Conservation (phyloP, 2,113 vertebrate genomes). For the Eleginops maclovinus region DNA sequence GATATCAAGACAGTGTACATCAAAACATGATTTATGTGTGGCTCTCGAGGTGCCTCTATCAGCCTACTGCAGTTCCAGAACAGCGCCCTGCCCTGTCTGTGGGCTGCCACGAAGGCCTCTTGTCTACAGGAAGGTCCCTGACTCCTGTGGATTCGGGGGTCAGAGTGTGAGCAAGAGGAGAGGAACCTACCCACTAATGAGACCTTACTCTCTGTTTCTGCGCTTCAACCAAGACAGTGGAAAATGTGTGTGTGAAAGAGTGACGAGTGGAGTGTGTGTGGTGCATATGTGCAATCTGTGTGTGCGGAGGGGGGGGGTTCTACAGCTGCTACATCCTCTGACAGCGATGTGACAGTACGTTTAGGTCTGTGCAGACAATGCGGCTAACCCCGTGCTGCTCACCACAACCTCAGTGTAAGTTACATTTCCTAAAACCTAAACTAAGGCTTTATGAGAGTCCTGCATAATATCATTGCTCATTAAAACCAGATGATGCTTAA, state of each 20-base stretch:
- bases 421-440: slow-evolving; percentile 62
- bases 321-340: slow-evolving; percentile 75
- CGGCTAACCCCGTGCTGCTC: slow-evolving; percentile 69
- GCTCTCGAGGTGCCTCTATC: slow-evolving; percentile 71
- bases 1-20: slow-evolving; percentile 76
- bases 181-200: slow-evolving; percentile 78
- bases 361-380: slow-evolving; percentile 74
- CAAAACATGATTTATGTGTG: slow-evolving; percentile 81
- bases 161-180: slow-evolving; percentile 65
- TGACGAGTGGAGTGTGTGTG: slow-evolving; percentile 45
- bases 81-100: slow-evolving; percentile 59
- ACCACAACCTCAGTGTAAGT: slow-evolving; percentile 74
- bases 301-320: slow-evolving; percentile 14
- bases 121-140: slow-evolving; percentile 76
- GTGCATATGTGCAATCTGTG: slow-evolving; percentile 24
- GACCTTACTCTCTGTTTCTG: slow-evolving; percentile 68
- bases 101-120: slow-evolving; percentile 57
- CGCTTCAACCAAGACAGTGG: slow-evolving; percentile 58
- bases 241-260: slow-evolving; percentile 49
- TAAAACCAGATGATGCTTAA: slow-evolving; percentile 28
- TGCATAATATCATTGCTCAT: slow-evolving; percentile 31
- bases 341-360: slow-evolving; percentile 67
- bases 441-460: slow-evolving; percentile 10
- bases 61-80: slow-evolving; percentile 63
- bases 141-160: slow-evolving; percentile 72